Conservation (phyloP, 2,797 vertebrate species). For the Strix occidentalis region DNA sequence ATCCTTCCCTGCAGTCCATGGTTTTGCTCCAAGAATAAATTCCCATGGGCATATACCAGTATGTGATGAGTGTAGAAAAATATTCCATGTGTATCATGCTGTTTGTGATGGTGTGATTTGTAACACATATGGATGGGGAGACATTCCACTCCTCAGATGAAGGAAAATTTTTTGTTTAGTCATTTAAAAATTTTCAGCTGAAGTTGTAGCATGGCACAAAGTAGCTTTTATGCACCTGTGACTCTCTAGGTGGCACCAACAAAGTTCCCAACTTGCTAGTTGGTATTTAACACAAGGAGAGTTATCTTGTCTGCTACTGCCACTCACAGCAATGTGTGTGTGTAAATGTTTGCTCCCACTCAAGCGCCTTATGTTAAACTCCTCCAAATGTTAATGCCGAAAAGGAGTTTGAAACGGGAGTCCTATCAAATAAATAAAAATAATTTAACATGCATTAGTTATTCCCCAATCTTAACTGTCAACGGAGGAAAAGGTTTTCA, state of each 20-base stretch:
- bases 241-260: not conserved
- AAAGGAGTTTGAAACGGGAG: not conserved
- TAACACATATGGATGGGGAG: not conserved
- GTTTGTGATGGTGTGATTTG: not conserved
- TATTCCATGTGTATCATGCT: accelerated
- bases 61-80: not conserved
- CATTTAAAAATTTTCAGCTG: not conserved
- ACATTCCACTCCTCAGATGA: not conserved
- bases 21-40: not conserved
- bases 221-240: not conserved
- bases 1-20: not conserved
- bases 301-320: not conserved
- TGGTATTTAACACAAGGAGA: not conserved
- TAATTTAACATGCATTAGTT: not conserved
- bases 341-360: not conserved
- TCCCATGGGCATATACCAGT: not conserved
- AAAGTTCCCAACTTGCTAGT: not conserved
- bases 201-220: not conserved
- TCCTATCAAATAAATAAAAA: not conserved
- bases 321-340: not conserved
- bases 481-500: not conserved
- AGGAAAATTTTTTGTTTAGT: not conserved
- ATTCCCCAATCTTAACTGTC: not conserved
- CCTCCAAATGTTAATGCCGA: not conserved
- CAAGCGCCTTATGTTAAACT: not conserved